Evolutionary conservation across 2,797 vertebrate species (phyloP), one percentile per base, ranked within the genome.

Genomic region (Channa striata): DNA sequence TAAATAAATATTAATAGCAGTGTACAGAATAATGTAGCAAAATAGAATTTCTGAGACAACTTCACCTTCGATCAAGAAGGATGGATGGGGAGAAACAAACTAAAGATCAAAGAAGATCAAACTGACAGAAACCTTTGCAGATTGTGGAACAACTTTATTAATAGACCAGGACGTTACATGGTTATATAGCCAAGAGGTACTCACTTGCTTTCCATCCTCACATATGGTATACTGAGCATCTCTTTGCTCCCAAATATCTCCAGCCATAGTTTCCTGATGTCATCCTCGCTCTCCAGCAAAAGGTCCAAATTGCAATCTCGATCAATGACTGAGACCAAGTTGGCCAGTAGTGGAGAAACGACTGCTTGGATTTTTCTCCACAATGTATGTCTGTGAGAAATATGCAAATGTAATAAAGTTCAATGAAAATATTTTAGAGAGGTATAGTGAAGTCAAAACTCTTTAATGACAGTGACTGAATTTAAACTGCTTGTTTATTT

Each of bases 321-420:
- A 89, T 96, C 95, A 25, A 95, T 65, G 74, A 93, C 39, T 4
- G 95, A 87, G 6, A 95, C 50, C 60, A 96, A 49, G 53, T 91
- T 93, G 1, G 95, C 94, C 76, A 96, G 88, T 47, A 95, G 80
- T 0, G 95, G 95, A 11, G 89, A 95, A 71, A 95, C 82, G 0
- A 84, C 78, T 0, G 80, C 17, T 68, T 86, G 80, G 4, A 83
- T 54, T 59, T 81, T 81, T 34, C 59, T 68, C 83, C 83, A 86
- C 5, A 86, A 19, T 3, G 83, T 83, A 59, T 86, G 72, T 16
- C 84, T 86, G 13, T 10, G 25, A 51, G 13, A 70, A 65, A 73
- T 39, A 68, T 0, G 13, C 11, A 11, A 59, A 4, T 51, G 1
- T 61, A 42, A 57, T 64, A 68, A 64, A 33, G 20, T 23, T 0